Conservation (phyloP, 2,797 vertebrate genomes). For the Hippopotamyrus pictus region DNA sequence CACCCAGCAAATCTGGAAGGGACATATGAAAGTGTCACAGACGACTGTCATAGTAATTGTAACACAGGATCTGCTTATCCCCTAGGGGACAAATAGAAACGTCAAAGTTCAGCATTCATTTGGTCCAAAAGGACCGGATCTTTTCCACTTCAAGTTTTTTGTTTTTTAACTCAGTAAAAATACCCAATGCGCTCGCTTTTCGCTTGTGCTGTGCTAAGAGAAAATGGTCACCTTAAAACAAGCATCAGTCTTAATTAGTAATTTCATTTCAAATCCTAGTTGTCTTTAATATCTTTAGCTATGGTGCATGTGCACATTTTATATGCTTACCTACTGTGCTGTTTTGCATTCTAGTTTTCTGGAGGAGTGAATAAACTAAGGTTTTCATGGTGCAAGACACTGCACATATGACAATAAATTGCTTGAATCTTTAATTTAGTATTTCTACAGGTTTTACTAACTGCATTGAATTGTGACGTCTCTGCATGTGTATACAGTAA, state of each 20-base stretch:
- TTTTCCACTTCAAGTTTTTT: background rate
- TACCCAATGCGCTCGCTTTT: background rate
- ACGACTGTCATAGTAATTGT: background rate
- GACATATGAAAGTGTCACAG: background rate
- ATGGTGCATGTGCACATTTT: background rate
- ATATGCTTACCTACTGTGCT: background rate
- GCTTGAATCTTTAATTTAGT: background rate
- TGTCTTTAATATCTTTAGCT: background rate
- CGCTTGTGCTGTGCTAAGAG: background rate
- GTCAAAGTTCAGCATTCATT: background rate
- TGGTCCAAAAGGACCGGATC: background rate
- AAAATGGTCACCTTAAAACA: background rate
- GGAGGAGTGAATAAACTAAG: background rate
- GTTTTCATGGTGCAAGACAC: background rate
- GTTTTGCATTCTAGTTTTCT: background rate
- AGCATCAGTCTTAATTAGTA: background rate
- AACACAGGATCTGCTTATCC: background rate
- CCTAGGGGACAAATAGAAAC: background rate
- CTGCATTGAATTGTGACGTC: background rate
- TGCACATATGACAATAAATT: background rate
- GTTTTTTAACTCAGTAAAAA: background rate
- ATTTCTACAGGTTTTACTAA: background rate
- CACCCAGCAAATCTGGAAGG: background rate
- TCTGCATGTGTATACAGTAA: background rate
- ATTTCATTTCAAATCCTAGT: background rate